phyloP scores from a whole-genome alignment of 2,797 vertebrate genomes.

The Masticophis lateralis region DNA sequence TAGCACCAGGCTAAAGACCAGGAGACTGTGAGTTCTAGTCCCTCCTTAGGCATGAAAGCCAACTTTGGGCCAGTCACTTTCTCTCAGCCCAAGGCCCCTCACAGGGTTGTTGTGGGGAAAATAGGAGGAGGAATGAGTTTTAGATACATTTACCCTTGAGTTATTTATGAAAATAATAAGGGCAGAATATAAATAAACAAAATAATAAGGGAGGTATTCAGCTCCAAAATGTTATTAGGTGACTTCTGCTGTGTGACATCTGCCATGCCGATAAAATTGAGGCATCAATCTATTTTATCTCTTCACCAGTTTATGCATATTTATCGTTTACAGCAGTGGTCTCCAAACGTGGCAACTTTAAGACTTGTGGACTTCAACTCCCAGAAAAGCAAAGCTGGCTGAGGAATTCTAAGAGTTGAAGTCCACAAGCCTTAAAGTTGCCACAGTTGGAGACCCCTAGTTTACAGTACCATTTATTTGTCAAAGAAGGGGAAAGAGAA shows the following conservation, averaged over 20 bases:
- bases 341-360: no score
- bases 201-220: background rate
- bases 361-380: no score
- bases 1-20: background rate
- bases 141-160: background rate
- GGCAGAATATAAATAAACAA: no score
- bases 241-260: background rate
- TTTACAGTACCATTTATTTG: background rate
- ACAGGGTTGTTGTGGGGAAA: background rate
- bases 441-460: no score
- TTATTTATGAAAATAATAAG: background rate
- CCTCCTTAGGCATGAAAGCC: background rate
- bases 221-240: background rate
- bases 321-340: background rate
- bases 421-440: no score
- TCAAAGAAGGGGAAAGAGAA: background rate
- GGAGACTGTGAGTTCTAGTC: background rate
- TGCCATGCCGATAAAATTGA: background rate
- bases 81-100: background rate
- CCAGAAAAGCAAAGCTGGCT: no score
- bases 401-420: no score
- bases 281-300: background rate
- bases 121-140: background rate
- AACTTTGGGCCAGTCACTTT: background rate
- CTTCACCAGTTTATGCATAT: background rate